Percentiles rank a stretch among this genome's conserved stretches.
Conservation (phyloP, 2,888 invertebrate genomes). For the Rhaphigaster nebulosa region DNA sequence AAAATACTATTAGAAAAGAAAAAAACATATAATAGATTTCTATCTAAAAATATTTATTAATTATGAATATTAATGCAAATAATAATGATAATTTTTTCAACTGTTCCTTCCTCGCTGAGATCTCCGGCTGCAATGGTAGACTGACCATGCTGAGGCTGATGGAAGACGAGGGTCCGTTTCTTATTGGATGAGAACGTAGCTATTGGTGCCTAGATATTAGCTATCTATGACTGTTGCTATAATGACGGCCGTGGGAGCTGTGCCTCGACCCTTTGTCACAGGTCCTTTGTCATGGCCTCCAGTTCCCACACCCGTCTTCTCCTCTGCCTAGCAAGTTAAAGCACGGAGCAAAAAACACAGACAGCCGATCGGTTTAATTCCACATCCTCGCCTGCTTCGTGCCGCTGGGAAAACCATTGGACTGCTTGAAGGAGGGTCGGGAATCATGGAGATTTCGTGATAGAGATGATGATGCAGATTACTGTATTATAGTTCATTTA, state of each 20-base stretch:
- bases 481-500: background rate
- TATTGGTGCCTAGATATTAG: conserved; percentile 5
- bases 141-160: background rate
- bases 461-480: background rate
- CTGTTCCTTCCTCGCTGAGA: background rate
- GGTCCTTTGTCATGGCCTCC: background rate
- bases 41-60: too few species aligned
- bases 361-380: conserved; percentile 2
- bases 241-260: conserved; percentile 48
- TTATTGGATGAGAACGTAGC: background rate
- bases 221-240: conserved; percentile 21
- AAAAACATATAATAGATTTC: too few species aligned
- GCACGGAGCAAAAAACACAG: conserved; percentile 9
- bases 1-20: too few species aligned
- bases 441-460: background rate
- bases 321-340: background rate
- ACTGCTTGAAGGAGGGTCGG: background rate
- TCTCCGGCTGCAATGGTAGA: background rate
- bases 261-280: background rate
- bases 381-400: background rate
- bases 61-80: too few species aligned
- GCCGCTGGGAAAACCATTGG: background rate
- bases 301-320: conserved; percentile 1
- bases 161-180: background rate
- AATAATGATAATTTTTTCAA: background rate